A percentile compares a stretch with the other conserved stretches of the same genome.
Evolutionary conservation across 2,888 invertebrate species (phyloP).

Genomic region (Anarsia innoxiella): DNA sequence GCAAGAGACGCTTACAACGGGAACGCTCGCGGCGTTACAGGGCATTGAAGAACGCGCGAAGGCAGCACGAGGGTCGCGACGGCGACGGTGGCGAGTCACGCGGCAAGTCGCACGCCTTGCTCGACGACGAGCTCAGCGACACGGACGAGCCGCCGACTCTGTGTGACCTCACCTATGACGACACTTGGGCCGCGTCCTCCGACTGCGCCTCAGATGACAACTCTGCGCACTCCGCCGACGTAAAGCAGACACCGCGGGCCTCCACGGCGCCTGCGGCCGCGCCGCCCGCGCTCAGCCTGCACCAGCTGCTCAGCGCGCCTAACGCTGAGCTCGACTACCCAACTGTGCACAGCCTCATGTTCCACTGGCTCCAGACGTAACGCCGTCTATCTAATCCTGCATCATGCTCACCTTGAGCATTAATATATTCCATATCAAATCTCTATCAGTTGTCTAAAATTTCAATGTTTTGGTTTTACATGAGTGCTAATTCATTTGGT

Average conservation of each 20-base stretch:
- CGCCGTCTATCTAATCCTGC: constrained; percentile 28
- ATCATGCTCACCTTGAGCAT: too few species aligned
- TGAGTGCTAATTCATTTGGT: too few species aligned
- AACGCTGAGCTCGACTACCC: constrained; percentile 66
- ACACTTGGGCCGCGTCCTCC: constrained; percentile 50
- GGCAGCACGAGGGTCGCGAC: constrained; percentile 55
- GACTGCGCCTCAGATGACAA: constrained; percentile 65
- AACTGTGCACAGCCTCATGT: constrained; percentile 70
- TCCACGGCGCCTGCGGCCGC: too few species aligned
- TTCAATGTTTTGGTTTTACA: too few species aligned
- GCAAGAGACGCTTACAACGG: constrained; percentile 59
- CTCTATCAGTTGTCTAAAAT: too few species aligned
- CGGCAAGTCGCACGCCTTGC: constrained; percentile 36
- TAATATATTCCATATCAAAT: constrained; percentile 6
- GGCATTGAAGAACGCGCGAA: constrained; percentile 61
- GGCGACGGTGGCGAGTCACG: constrained; percentile 36
- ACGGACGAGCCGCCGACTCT: constrained; percentile 64
- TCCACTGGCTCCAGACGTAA: constrained; percentile 72
- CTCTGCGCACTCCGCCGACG: constrained; percentile 56
- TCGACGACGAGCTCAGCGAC: constrained; percentile 59
- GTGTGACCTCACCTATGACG: constrained; percentile 56
- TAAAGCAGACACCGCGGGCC: constrained; percentile 33
- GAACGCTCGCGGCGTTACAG: constrained; percentile 63
- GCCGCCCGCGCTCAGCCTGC: constrained; percentile 38
- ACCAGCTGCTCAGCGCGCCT: constrained; percentile 59